These are phyloP conservation scores for Ciconia stormi DNA, from an alignment of 2,113 vertebrate species.

Conservation along the genomic window DNA sequence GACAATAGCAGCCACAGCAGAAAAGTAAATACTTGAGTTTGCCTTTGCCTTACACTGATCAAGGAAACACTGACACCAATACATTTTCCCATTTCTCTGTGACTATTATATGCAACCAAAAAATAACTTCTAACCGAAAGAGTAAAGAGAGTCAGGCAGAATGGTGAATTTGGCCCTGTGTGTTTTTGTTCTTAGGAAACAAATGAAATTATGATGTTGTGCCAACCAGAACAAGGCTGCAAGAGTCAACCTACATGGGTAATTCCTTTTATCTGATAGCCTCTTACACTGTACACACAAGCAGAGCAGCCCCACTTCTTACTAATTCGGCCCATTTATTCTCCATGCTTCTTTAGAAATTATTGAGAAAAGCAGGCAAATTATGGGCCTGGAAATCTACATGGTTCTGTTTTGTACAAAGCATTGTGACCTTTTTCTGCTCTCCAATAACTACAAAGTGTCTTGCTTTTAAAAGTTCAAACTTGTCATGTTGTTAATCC, in stretches of 20 bases:
- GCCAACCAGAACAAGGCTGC: not conserved
- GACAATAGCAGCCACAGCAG: slow-evolving; percentile 1
- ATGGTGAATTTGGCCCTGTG: not conserved
- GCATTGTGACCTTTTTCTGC: slow-evolving; percentile 6
- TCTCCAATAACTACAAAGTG: slow-evolving; percentile 39
- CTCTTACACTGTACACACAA: not conserved
- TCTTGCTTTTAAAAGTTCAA: slow-evolving; percentile 59
- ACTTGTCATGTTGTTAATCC: slow-evolving; percentile 41
- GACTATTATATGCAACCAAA: not conserved
- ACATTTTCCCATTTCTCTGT: not conserved
- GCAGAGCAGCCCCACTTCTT: not conserved
- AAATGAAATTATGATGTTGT: not conserved
- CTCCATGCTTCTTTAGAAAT: not conserved
- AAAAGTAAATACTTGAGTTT: slow-evolving; percentile 18
- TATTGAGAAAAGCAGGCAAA: not conserved
- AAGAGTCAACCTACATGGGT: not conserved
- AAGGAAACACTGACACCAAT: not conserved
- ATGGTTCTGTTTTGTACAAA: slow-evolving; percentile 24
- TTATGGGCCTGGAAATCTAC: not conserved
- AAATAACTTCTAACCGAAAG: not conserved
- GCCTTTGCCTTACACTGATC: not conserved
- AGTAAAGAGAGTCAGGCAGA: not conserved
- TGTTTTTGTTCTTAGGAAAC: not conserved
- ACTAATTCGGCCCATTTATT: not conserved
- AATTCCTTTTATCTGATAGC: not conserved